A percentile compares a stretch with the other conserved stretches of the same genome.
Evolutionary conservation across 53 echinoderm and acorn worm species (phyloP).

Genomic region (Henricia sp.): DNA sequence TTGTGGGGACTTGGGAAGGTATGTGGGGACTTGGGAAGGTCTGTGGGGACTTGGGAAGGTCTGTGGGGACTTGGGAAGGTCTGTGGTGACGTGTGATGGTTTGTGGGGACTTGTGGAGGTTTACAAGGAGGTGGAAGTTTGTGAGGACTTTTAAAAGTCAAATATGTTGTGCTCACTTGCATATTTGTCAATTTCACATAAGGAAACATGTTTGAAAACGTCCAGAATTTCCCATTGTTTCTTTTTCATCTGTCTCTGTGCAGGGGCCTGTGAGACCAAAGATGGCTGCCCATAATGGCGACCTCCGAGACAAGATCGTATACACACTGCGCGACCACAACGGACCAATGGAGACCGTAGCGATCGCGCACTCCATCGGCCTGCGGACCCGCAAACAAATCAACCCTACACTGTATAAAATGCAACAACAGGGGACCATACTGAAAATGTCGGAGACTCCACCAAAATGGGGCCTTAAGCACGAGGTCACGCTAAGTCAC

Average conservation of each 20-base stretch:
- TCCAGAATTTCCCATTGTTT: no score
- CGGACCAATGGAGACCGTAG: conserved; percentile 62
- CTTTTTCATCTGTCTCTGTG: neutral
- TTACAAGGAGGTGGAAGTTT: neutral
- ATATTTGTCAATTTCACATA: no score
- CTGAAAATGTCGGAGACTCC: conserved; percentile 67
- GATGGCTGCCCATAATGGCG: conserved; percentile 60
- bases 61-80: no score
- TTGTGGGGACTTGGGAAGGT: no score
- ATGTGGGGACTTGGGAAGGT: no score
- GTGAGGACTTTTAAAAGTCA: neutral
- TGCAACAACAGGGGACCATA: conserved; percentile 60
- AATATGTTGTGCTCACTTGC: neutral
- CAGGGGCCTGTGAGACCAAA: conserved; percentile 56
- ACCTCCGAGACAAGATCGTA: conserved; percentile 55
- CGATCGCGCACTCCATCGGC: conserved; percentile 47
- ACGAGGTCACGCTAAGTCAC: conserved; percentile 78
- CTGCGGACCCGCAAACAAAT: conserved; percentile 59
- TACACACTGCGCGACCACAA: conserved; percentile 59
- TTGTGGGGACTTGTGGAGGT: neutral
- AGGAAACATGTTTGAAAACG: no score
- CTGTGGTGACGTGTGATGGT: neutral
- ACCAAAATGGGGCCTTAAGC: conserved; percentile 81
- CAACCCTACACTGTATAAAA: conserved; percentile 68
- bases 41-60: no score